Percentiles rank a stretch among this genome's conserved stretches.
phyloP scores from a whole-genome alignment of 35 echinoderm and acorn worm species.

The Stichopus chloronotus region DNA sequence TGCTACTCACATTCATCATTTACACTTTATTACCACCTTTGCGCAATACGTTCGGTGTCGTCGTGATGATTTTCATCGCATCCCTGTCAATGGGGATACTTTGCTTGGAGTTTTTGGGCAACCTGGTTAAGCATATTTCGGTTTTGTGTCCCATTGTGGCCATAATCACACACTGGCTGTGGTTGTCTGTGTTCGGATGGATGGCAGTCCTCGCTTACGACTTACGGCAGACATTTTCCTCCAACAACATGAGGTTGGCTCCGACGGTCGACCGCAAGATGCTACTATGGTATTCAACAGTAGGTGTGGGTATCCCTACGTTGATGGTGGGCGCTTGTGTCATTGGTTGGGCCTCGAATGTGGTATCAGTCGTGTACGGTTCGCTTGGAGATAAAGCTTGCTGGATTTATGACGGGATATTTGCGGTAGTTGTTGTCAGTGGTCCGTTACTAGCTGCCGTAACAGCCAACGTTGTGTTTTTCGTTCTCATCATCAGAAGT shows the following conservation, averaged over 20 bases:
- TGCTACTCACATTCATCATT: not conserved
- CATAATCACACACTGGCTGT: conserved; percentile 20
- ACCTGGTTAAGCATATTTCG: not conserved
- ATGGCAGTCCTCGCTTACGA: conserved; percentile 19
- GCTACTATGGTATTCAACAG: not conserved
- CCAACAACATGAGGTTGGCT: not conserved
- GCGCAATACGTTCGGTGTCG: conserved; percentile 7
- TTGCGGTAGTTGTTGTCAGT: not conserved
- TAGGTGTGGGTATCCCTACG: not conserved
- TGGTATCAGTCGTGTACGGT: not conserved
- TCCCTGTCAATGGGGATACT: not conserved
- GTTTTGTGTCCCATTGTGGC: not conserved
- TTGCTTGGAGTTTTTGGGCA: not conserved
- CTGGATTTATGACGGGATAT: conserved; percentile 1
- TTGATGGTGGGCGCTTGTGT: not conserved
- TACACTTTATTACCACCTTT: not conserved
- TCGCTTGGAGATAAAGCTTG: not conserved
- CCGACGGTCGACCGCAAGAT: not conserved
- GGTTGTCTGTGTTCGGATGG: conserved; percentile 17
- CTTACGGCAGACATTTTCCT: not conserved
- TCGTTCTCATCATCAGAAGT: not conserved
- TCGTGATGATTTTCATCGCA: not conserved
- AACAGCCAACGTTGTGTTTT: not conserved
- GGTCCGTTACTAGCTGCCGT: not conserved
- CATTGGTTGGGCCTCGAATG: not conserved